These are phyloP conservation scores for Hydropsyche betteni DNA, from an alignment of 2,888 invertebrate genomes.

Conservation along the genomic window DNA sequence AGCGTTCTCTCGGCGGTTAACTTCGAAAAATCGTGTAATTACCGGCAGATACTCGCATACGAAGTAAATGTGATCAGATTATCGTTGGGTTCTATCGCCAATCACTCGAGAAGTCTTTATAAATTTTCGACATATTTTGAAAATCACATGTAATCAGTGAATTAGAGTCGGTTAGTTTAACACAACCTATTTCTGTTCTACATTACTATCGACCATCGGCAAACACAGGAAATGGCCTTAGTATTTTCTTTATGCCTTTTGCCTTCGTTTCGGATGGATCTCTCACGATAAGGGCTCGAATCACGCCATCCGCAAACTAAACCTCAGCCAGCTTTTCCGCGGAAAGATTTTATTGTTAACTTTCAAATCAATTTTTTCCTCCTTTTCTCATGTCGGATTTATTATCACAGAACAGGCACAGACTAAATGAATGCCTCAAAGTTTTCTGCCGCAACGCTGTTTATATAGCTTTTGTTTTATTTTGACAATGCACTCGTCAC, in stretches of 20 bases:
- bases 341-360: not conserved
- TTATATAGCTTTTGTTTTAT: not conserved
- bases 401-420: not conserved
- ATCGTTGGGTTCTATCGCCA: not conserved
- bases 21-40: constrained; percentile 16
- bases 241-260: constrained; percentile 36
- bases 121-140: not conserved
- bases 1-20: not conserved
- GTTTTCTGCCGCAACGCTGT: not conserved
- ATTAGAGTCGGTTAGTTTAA: constrained; percentile 25
- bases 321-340: not conserved
- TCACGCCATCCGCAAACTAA: constrained; percentile 25
- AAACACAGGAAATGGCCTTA: constrained; percentile 38
- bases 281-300: constrained; percentile 24
- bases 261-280: constrained; percentile 34
- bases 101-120: too few species aligned
- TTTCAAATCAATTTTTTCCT: not conserved
- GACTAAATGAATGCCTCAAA: not conserved
- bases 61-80: not conserved
- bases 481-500: constrained; percentile 14
- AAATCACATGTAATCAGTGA: not conserved
- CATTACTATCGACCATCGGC: constrained; percentile 34
- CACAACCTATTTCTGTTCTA: constrained; percentile 22
- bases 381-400: not conserved
- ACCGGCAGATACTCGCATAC: not conserved